Evolutionary conservation across 1,140 invertebrate genomes (phyloP).

Genomic region (Tetramorium simillimum): DNA sequence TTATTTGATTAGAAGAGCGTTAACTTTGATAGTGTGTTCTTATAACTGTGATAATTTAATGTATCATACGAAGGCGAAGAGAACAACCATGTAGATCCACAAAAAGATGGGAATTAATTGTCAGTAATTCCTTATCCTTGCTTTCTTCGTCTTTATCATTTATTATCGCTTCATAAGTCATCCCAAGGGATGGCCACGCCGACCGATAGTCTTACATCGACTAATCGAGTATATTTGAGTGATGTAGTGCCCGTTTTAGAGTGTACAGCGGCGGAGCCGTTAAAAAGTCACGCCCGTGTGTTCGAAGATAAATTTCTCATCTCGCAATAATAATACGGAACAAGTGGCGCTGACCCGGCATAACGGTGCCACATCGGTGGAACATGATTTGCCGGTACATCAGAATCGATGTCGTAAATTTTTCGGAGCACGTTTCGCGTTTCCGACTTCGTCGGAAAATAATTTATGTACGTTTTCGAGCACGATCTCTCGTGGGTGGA

Average conservation of each 20-base stretch:
- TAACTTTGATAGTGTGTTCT: background rate
- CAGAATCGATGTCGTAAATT: slow-evolving; percentile 69
- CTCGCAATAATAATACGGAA: slow-evolving; percentile 64
- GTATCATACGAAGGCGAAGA: background rate
- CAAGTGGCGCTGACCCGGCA: slow-evolving; percentile 42
- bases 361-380: slow-evolving; percentile 62
- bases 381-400: slow-evolving; percentile 68
- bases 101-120: slow-evolving; percentile 11
- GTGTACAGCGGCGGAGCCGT: slow-evolving; percentile 28
- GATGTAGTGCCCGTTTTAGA: slow-evolving; percentile 35
- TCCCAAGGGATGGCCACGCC: background rate
- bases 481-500: slow-evolving; percentile 53
- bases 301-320: slow-evolving; percentile 56
- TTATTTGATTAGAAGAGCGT: background rate
- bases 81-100: background rate
- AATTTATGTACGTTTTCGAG: slow-evolving; percentile 67
- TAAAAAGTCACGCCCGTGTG: slow-evolving; percentile 50
- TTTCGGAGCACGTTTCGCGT: slow-evolving; percentile 51
- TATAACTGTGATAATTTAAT: background rate
- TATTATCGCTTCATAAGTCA: slow-evolving; percentile 34
- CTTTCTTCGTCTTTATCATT: slow-evolving; percentile 35
- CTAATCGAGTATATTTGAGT: slow-evolving; percentile 41
- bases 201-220: slow-evolving; percentile 20
- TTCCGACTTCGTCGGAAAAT: slow-evolving; percentile 62
- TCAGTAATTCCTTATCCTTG: slow-evolving; percentile 13